Conservation (phyloP, 2,888 invertebrate species). For the Lasioglossum zephyrum region DNA sequence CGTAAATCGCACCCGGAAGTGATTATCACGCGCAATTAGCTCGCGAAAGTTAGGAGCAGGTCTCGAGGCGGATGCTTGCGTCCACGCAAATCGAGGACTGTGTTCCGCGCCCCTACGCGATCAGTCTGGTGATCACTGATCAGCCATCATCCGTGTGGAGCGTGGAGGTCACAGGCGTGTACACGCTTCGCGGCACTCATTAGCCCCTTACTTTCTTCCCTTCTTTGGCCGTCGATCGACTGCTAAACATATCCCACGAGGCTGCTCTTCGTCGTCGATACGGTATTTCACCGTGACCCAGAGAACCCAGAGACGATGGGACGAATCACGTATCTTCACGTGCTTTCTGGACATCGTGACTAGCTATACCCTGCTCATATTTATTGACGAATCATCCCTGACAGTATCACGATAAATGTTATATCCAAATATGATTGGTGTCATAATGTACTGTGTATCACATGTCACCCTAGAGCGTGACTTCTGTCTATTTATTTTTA, state of each 20-base stretch:
- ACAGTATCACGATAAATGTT: neutral
- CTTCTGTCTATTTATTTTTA: neutral
- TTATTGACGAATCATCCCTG: neutral
- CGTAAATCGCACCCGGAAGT: constrained; percentile 21
- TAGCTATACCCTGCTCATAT: neutral
- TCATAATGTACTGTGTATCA: neutral
- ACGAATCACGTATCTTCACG: constrained; percentile 26
- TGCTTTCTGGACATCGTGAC: neutral
- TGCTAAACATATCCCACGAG: constrained; percentile 77
- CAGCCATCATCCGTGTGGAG: constrained; percentile 45
- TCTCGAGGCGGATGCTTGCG: constrained; percentile 9
- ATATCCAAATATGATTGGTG: neutral
- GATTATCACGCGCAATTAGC: constrained; percentile 34
- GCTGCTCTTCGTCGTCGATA: constrained; percentile 57
- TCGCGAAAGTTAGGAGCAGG: constrained; percentile 33
- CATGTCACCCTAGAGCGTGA: neutral
- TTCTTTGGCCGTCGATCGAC: constrained; percentile 75
- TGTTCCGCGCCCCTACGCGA: constrained; percentile 4
- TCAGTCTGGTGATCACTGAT: neutral
- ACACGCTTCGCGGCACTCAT: constrained; percentile 76
- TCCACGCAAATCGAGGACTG: constrained; percentile 1
- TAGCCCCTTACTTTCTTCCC: constrained; percentile 77
- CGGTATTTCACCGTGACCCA: constrained; percentile 65
- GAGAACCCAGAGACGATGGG: constrained; percentile 34
- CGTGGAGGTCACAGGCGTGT: constrained; percentile 73